Evolutionary conservation across 2,113 vertebrate species (phyloP).

Genomic region (Galeopterus variegatus): DNA sequence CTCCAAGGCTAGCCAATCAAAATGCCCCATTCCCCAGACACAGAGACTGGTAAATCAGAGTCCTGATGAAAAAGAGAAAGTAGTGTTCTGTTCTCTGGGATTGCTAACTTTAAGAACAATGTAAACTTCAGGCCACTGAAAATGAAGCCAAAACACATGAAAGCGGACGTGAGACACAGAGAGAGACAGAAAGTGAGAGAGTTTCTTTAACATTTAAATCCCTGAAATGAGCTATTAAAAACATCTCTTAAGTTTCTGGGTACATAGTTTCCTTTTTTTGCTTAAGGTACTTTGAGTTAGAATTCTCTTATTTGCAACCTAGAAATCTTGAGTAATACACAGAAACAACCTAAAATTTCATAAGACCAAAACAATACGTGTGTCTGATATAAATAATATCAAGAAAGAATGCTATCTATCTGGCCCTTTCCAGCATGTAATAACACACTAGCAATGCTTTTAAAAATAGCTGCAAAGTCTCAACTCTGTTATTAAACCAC

Average conservation of each 20-base stretch:
- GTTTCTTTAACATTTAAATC: not conserved
- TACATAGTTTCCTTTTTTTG: not conserved
- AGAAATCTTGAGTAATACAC: not conserved
- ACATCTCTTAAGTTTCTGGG: not conserved
- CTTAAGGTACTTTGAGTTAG: not conserved
- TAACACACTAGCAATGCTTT: not conserved
- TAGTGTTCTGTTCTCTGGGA: not conserved
- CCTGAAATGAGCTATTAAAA: not conserved
- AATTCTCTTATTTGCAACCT: constrained; percentile 39
- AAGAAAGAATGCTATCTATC: not conserved
- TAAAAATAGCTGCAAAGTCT: not conserved
- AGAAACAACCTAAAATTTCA: not conserved
- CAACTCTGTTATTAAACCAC: not conserved
- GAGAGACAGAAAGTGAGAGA: not conserved
- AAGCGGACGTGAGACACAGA: not conserved
- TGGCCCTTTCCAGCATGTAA: not conserved
- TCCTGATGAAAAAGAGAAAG: not conserved
- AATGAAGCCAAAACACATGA: not conserved
- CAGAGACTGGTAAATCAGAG: not conserved
- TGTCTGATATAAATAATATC: not conserved
- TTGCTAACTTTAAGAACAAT: not conserved
- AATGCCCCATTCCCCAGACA: not conserved
- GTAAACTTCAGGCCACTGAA: not conserved
- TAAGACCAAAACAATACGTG: constrained; percentile 12
- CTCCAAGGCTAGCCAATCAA: not conserved